phyloP scores from a whole-genome alignment of 2,797 vertebrate genomes.

The Gymnodraco acuticeps region DNA sequence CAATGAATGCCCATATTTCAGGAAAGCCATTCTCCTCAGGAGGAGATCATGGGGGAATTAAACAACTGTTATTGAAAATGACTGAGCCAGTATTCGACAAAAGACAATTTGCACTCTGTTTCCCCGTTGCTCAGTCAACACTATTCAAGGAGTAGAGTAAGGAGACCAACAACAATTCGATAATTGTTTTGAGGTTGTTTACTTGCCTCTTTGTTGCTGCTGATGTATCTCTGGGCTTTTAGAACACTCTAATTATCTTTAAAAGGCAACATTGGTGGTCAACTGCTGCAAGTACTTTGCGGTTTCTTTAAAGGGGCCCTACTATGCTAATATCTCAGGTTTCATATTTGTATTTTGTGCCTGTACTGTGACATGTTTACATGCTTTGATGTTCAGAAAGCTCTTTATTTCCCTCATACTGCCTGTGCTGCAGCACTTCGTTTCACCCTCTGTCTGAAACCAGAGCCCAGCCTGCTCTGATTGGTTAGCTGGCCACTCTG shows the following conservation, averaged over 20 bases:
- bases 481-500: too few species aligned
- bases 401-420: too few species aligned
- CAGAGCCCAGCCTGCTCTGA: too few species aligned
- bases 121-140: slow-evolving; percentile 31
- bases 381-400: too few species aligned
- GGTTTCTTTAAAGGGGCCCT: background rate
- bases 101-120: slow-evolving; percentile 45
- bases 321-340: too few species aligned
- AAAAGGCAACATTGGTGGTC: background rate
- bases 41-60: slow-evolving; percentile 38
- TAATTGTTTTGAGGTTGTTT: slow-evolving; percentile 60
- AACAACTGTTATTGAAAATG: slow-evolving; percentile 52
- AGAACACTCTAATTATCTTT: background rate
- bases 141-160: slow-evolving; percentile 16
- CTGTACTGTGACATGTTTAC: too few species aligned
- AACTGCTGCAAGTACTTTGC: background rate
- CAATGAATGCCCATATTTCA: slow-evolving; percentile 31
- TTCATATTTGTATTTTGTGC: too few species aligned
- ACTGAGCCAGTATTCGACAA: slow-evolving; percentile 26
- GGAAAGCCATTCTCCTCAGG: slow-evolving; percentile 24
- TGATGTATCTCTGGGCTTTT: slow-evolving; percentile 10
- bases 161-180: slow-evolving; percentile 13
- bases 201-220: background rate
- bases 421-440: too few species aligned
- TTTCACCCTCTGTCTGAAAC: too few species aligned